These are phyloP conservation scores for Glyphotaelius pellucidus DNA, from an alignment of 2,888 invertebrate genomes.

Conservation along the genomic window DNA sequence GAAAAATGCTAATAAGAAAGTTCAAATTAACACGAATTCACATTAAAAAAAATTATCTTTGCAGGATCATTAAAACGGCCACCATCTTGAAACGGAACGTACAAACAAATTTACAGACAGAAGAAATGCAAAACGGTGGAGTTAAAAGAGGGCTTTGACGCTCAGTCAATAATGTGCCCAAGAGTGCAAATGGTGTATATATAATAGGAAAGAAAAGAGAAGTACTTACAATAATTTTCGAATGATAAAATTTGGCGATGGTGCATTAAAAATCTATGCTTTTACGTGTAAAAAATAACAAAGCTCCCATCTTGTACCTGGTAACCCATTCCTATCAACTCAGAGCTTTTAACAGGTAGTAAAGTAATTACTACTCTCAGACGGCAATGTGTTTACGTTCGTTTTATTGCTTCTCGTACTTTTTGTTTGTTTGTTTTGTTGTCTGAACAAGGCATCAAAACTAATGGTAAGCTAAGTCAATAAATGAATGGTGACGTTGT, in stretches of 20 bases:
- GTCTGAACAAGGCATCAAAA: not conserved
- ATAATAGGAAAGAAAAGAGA: not conserved
- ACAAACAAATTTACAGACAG: no score
- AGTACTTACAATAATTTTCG: not conserved
- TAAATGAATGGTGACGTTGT: not conserved
- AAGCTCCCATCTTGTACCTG: not conserved
- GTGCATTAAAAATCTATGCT: not conserved
- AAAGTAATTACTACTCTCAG: constrained; percentile 15
- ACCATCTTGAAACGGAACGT: no score
- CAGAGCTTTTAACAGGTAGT: constrained; percentile 30
- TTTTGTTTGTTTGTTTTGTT: not conserved
- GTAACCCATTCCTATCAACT: not conserved
- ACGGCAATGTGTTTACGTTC: constrained; percentile 5
- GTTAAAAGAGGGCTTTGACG: not conserved
- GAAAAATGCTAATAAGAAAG: no score
- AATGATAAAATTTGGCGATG: not conserved
- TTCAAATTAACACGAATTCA: no score
- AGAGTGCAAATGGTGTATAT: not conserved
- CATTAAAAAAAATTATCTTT: no score
- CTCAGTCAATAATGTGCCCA: not conserved
- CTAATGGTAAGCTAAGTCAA: not conserved
- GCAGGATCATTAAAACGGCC: no score
- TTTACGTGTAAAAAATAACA: not conserved
- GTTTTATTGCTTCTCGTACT: not conserved
- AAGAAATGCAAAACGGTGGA: no score